phyloP scores from a whole-genome alignment of 2,113 vertebrate genomes.

The Physeter macrocephalus region DNA sequence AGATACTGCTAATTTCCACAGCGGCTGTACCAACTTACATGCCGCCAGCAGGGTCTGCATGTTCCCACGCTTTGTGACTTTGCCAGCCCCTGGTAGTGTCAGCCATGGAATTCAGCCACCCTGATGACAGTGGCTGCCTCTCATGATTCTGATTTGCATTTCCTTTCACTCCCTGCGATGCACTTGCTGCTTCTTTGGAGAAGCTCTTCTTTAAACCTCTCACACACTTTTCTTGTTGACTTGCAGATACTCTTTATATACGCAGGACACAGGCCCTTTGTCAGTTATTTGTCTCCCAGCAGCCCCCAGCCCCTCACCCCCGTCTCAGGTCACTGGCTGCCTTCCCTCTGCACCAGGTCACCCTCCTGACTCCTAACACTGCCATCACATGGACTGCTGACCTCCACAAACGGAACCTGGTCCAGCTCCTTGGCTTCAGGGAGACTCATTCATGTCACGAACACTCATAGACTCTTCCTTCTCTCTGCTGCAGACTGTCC shows the following conservation, averaged over 20 bases:
- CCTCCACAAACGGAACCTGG: neutral
- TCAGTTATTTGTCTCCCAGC: too few species aligned
- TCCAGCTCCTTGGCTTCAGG: neutral
- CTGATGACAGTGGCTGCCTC: neutral
- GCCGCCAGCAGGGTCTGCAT: neutral
- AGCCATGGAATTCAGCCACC: too few species aligned
- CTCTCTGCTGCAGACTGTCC: neutral
- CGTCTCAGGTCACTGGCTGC: neutral
- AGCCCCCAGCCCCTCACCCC: too few species aligned
- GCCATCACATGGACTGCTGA: fast-evolving
- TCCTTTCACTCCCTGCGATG: neutral
- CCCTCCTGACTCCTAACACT: too few species aligned
- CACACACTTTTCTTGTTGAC: fast-evolving
- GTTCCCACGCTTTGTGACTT: neutral
- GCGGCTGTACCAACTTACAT: neutral
- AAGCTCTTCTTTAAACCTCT: neutral
- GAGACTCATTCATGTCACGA: fast-evolving
- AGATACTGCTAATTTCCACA: neutral
- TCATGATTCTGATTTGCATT: too few species aligned
- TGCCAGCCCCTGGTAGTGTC: neutral
- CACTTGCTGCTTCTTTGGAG: neutral
- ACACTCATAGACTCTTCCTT: neutral
- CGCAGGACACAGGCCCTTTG: neutral
- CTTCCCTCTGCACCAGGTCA: neutral
- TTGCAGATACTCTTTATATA: fast-evolving